These are phyloP conservation scores for Eulemur coronatus DNA, from an alignment of 2,797 vertebrate genomes.

Conservation along the genomic window DNA sequence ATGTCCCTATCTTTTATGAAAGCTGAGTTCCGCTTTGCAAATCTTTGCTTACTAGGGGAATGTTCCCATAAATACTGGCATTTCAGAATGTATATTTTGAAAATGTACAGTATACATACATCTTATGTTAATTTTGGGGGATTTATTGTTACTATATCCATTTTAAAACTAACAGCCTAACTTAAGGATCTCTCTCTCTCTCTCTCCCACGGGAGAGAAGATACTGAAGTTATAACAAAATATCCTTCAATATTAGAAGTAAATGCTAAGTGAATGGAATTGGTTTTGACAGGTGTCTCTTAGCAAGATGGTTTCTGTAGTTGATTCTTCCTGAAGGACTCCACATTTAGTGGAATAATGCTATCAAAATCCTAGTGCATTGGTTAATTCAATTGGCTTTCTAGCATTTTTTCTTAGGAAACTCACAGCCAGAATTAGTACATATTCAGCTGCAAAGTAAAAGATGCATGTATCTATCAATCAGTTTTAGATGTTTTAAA, in stretches of 20 bases:
- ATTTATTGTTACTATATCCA: neutral
- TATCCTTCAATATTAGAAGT: neutral
- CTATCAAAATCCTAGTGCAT: slow-evolving; percentile 29
- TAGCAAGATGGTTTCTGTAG: slow-evolving; percentile 59
- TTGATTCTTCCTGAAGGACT: slow-evolving; percentile 44
- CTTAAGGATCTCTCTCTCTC: neutral
- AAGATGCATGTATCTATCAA: slow-evolving; percentile 61
- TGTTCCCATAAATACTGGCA: neutral
- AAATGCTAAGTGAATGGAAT: slow-evolving; percentile 33
- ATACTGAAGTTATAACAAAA: neutral
- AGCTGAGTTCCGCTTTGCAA: slow-evolving; percentile 68
- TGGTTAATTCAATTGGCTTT: slow-evolving; percentile 51
- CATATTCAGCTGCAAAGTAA: neutral
- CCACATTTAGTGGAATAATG: slow-evolving; percentile 35
- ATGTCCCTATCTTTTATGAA: slow-evolving; percentile 44
- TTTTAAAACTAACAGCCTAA: slow-evolving; percentile 43
- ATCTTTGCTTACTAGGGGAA: neutral
- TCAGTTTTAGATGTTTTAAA: slow-evolving; percentile 67
- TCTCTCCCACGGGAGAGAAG: neutral
- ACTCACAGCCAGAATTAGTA: slow-evolving; percentile 48
- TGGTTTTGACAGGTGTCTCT: slow-evolving; percentile 75
- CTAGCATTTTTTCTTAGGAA: slow-evolving; percentile 39
- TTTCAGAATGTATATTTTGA: neutral
- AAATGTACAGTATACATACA: neutral
- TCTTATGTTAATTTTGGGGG: neutral